phyloP scores from a whole-genome alignment of 1,140 invertebrate species.

The Semibalanus balanoides region DNA sequence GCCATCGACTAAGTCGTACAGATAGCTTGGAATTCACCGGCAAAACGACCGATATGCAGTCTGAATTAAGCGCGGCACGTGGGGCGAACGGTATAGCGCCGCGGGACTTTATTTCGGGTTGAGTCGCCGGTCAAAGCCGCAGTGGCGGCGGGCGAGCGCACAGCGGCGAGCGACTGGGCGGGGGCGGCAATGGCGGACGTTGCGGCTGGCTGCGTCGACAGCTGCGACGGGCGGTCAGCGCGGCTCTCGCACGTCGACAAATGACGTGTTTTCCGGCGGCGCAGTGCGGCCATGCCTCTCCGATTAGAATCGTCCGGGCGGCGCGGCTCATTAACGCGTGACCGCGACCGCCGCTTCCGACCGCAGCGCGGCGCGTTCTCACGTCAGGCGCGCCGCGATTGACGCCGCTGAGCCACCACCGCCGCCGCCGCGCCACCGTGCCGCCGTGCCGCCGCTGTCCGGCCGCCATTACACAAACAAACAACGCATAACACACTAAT shows the following conservation, averaged over 20 bases:
- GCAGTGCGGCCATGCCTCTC: not conserved
- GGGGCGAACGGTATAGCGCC: no score
- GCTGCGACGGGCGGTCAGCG: not conserved
- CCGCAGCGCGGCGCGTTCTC: not conserved
- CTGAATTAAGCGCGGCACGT: no score
- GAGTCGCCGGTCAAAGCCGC: no score
- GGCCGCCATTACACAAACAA: not conserved
- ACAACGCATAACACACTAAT: slow-evolving; percentile 2
- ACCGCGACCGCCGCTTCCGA: not conserved
- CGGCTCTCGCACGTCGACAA: no score
- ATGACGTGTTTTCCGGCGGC: not conserved
- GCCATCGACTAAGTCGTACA: no score
- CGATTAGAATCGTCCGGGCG: not conserved
- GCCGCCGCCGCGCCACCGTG: no score
- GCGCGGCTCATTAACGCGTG: not conserved
- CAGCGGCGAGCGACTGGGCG: not conserved
- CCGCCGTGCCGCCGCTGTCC: no score
- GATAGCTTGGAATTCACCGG: no score
- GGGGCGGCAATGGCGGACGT: not conserved
- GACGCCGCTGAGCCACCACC: not conserved
- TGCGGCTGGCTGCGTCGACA: not conserved
- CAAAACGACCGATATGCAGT: no score
- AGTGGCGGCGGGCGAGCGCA: no score
- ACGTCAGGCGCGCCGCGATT: not conserved
- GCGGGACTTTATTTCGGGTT: no score